A percentile compares a stretch with the other conserved stretches of the same genome.
Evolutionary conservation across 2,888 invertebrate genomes (phyloP).

Genomic region (Deroplatys truncata): DNA sequence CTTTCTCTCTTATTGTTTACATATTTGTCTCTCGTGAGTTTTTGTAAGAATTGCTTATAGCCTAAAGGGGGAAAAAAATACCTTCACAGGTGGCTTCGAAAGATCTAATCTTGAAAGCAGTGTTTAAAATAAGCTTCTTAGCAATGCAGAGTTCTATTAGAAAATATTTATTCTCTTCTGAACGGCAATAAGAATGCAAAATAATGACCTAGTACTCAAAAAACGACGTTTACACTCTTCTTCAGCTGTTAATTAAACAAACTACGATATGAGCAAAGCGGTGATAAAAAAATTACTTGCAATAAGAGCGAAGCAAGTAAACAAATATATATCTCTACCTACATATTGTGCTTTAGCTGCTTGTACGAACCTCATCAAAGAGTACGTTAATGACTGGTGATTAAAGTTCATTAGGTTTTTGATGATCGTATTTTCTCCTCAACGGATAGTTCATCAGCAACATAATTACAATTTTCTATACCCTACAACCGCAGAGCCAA

Average conservation of each 20-base stretch:
- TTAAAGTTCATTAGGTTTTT: conserved; percentile 21
- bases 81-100: too few species aligned
- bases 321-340: background rate
- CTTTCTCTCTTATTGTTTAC: too few species aligned
- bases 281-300: background rate
- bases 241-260: background rate
- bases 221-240: background rate
- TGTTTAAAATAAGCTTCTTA: too few species aligned
- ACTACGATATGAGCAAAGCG: background rate
- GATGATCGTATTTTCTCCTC: conserved; percentile 18
- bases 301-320: background rate
- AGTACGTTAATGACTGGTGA: conserved; percentile 6
- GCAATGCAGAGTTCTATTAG: too few species aligned
- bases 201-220: background rate
- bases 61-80: too few species aligned
- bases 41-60: too few species aligned
- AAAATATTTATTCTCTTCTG: too few species aligned
- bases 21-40: too few species aligned
- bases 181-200: background rate
- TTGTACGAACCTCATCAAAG: background rate
- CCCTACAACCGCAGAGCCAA: background rate
- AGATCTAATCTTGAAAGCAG: too few species aligned
- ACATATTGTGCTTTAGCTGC: background rate
- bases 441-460: conserved; percentile 15
- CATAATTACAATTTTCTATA: conserved; percentile 16